Conservation (phyloP, 2,797 vertebrate genomes). For the Sebastes cheni region DNA sequence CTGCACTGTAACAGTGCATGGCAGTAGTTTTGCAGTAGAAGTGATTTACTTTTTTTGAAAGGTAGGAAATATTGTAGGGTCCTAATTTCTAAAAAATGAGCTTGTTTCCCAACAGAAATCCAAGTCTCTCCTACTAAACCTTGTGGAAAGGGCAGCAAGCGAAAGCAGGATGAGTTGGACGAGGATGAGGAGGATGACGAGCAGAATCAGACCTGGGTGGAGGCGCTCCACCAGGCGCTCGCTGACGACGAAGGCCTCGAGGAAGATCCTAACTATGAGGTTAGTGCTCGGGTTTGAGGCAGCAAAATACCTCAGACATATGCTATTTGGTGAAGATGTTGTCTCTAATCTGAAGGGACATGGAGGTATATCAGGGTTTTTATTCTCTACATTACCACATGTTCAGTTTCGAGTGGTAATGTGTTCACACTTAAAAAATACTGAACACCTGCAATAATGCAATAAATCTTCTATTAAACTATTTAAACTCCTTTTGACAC, state of each 20-base stretch:
- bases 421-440: not conserved
- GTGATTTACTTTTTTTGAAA: too few species aligned
- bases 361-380: not conserved
- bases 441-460: not conserved
- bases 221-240: conserved; percentile 76
- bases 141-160: conserved; percentile 83
- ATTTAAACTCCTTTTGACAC: not conserved
- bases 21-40: not conserved
- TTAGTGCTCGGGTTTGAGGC: conserved; percentile 19
- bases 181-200: conserved; percentile 78
- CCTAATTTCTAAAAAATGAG: not conserved
- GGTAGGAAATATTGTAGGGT: too few species aligned
- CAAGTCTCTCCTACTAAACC: conserved; percentile 76
- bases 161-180: conserved; percentile 84
- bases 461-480: not conserved
- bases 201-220: conserved; percentile 78
- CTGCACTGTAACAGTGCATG: not conserved
- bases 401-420: not conserved
- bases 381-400: not conserved
- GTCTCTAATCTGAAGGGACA: not conserved
- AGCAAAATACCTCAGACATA: not conserved
- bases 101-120: conserved; percentile 73
- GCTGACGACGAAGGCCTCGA: conserved; percentile 67
- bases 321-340: not conserved
- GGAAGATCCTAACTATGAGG: conserved; percentile 84